These are phyloP conservation scores for Arizona elegans DNA, from an alignment of 2,113 vertebrate species.

Conservation along the genomic window DNA sequence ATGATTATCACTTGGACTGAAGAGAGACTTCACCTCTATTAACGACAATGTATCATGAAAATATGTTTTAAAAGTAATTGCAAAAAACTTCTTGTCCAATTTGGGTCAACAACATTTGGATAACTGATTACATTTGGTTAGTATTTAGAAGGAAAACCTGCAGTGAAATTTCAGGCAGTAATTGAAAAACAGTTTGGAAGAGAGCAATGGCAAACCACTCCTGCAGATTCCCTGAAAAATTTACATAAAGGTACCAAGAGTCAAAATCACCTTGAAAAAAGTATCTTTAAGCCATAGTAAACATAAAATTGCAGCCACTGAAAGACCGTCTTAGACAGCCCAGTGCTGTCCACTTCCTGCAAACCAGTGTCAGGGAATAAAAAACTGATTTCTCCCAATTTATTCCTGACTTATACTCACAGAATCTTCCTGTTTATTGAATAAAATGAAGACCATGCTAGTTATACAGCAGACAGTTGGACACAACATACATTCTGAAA, in stretches of 20 bases:
- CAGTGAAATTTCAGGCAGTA: neutral
- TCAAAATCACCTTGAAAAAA: too few relatives aligned
- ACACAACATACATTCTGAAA: slow-evolving; percentile 1
- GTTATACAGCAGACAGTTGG: slow-evolving; percentile 18
- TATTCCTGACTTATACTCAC: slow-evolving; percentile 17
- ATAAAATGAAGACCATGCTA: slow-evolving; percentile 6
- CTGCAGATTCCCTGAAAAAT: neutral
- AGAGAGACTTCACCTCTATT: neutral
- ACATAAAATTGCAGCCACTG: neutral
- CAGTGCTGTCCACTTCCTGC: neutral
- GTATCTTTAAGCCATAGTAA: neutral
- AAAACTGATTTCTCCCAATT: neutral
- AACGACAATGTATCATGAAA: neutral
- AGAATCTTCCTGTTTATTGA: slow-evolving; percentile 26
- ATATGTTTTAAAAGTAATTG: neutral
- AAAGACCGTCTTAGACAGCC: neutral
- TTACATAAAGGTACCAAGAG: too few relatives aligned
- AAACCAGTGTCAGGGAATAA: neutral
- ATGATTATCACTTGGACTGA: too few relatives aligned
- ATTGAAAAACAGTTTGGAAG: neutral
- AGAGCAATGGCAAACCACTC: neutral
- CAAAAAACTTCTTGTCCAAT: neutral
- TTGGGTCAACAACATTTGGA: neutral
- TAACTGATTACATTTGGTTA: neutral
- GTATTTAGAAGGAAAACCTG: neutral